Percentiles rank a stretch among this genome's conserved stretches.
Conservation (phyloP, 2,797 vertebrate species). For the Myotis findleyi region DNA sequence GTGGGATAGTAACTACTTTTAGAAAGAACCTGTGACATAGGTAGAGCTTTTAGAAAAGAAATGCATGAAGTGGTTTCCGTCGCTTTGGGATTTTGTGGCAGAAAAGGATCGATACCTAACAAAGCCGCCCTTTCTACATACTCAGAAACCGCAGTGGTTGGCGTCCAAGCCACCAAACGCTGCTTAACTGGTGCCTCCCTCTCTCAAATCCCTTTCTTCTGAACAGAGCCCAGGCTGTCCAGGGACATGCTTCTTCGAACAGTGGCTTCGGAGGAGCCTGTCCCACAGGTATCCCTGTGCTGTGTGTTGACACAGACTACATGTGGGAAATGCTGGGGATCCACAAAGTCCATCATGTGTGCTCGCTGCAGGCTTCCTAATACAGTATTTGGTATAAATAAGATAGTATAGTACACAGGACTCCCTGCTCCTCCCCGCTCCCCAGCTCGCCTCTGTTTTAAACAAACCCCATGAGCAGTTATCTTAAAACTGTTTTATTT, state of each 20-base stretch:
- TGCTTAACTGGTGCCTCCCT: background rate
- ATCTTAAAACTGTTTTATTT: background rate
- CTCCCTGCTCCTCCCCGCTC: too few relatives aligned
- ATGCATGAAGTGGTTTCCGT: background rate
- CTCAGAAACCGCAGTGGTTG: background rate
- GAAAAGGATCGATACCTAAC: background rate
- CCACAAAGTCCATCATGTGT: background rate
- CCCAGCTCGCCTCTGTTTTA: background rate
- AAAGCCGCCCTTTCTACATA: background rate
- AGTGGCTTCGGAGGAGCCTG: background rate
- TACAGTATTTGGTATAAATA: accelerated
- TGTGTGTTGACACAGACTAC: background rate
- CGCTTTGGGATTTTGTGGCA: background rate
- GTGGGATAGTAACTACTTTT: background rate
- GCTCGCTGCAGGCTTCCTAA: background rate
- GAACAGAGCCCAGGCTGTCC: background rate
- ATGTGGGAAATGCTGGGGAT: background rate
- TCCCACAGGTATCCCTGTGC: background rate
- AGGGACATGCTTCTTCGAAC: background rate
- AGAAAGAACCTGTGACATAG: background rate
- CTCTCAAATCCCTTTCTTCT: background rate
- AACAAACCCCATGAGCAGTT: background rate
- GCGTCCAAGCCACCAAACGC: background rate
- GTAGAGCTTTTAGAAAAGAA: background rate
- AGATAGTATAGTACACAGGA: background rate